Conservation (phyloP, 2,113 vertebrate species). For the Xenopus tropicalis region UCB_Xtro_10.0 CM004446.2:107758001-107758500, state of each 20-base stretch:
- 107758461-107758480: slow-evolving; percentile 60
- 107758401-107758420: slow-evolving; percentile 56
- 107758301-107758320: slow-evolving; percentile 54
- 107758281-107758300: slow-evolving; percentile 58
- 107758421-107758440: slow-evolving; percentile 54
- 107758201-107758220: slow-evolving; percentile 11
- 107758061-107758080: too few species aligned
- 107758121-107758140: too few species aligned
- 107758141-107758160: too few species aligned
- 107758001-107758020: too few species aligned
- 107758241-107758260: slow-evolving; percentile 42
- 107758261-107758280: slow-evolving; percentile 59
- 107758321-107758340: slow-evolving; percentile 60
- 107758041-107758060: too few species aligned
- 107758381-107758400: slow-evolving; percentile 58
- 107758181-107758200: slow-evolving; percentile 10
- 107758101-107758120: too few species aligned
- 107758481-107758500: slow-evolving; percentile 40
- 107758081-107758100: too few species aligned
- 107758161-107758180: not conserved
- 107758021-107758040: too few species aligned
- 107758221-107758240: not conserved
- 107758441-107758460: slow-evolving; percentile 61
- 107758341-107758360: slow-evolving; percentile 59
- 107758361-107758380: slow-evolving; percentile 60